Evolutionary conservation across 2,113 vertebrate genomes (phyloP), one percentile per base, ranked within the genome.

Genomic region (Cryptotis parvus): DNA sequence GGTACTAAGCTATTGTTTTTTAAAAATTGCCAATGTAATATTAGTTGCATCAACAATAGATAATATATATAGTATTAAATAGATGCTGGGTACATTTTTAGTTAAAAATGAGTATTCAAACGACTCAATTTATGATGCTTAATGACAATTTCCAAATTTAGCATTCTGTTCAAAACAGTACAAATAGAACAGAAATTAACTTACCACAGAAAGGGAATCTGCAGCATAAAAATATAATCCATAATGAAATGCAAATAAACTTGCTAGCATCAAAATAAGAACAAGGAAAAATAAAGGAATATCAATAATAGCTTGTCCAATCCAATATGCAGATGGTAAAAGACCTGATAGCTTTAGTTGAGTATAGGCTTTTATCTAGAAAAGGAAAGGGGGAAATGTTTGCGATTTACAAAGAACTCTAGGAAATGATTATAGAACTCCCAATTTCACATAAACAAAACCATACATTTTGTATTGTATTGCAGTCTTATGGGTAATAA

Each of bases 261-360:
- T 98, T 97, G 97, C 96, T 9, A 98, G 97, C 99, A 99, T 99
- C 94, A 97, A 96, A 90, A 96, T 92, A 1, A 99, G 98, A 96
- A 99, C 97, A 96, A 98, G 93, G 96, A 98, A 99, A 94, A 98
- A 99, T 58, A 99, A 97, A 0, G 99, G 99, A 29, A 99, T 96
- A 91, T 99, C 99, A 27, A 99, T 96, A 0, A 98, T 79, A 0
- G 99, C 99, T 95, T 99, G 99, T 20, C 99, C 99, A 1, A 98
- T 98, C 99, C 99, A 99, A 97, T 99, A 99, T 0, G 99, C 99
- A 0, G 99, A 99, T 0, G 99, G 99, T 0, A 99, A 95, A 91
- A 99, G 97, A n/a, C 99, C 99, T 0, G 99, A 99, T 94, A 99
- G 98, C 45, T 98, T 98, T 94, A 99, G 97, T 0, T 99, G 99